Base-by-base conservation (phyloP, 2,888 invertebrate species). In the Lochmaea capreae region DNA sequence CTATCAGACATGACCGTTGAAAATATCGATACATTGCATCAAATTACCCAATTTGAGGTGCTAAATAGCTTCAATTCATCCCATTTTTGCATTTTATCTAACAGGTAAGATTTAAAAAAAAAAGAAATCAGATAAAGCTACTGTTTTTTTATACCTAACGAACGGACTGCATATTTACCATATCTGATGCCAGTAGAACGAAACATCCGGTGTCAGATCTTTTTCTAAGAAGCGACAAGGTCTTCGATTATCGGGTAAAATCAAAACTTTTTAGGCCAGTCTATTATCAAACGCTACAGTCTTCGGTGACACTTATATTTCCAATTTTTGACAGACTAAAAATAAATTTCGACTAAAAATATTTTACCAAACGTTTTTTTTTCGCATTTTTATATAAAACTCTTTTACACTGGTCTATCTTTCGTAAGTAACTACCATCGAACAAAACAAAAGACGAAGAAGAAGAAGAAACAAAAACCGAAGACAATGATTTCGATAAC, bases 401-500 rank as follows among this genome's bases (percentile, higher is more conserved):
- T 39, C 33, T 8, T 0, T 2, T 8, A 8, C 33, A 39, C 33
- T 39, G 33, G 33, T 39, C 33, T 39, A 39, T 6, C 33, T 39
- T 8, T 39, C 33, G 33, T 39, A 39, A 8, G 8, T 39, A 39
- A 39, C 8, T 39, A 1, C 33, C 33, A 39, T 39, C 57, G 16
- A 42, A 67, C 16, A 42, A 39, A 57, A 57, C 62, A 43, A 16
- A 16, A 43, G 43, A 9, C 10, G 26, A 14, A 9, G 12, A 58
- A 61, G 52, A 62, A 63, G 63, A 16, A 70, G 68, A 62, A 62
- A 69, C n/a, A 39, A 42, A 54, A 39, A 12, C 16, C 16, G 52
- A 63, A 68, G 70, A 69, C 62, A 70, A 70, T 63, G 63, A 63
- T 70, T 43, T 43, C 63, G 70, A 63, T 63, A 71, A 67, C 26